Conservation (phyloP, 2,113 vertebrate species). For the Myiopsitta monachus region DNA sequence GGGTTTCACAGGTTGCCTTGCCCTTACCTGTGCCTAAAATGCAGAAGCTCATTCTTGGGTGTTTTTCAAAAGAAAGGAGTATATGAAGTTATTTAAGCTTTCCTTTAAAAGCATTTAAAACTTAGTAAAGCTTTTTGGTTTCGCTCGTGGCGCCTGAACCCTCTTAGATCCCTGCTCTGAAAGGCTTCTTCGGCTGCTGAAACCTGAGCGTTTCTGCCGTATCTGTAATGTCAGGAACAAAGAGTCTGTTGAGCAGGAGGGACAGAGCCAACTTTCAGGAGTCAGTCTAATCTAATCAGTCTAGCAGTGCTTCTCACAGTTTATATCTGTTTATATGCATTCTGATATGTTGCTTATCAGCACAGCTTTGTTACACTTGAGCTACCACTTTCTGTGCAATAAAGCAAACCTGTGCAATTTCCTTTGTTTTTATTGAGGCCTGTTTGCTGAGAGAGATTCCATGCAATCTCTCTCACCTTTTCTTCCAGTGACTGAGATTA, state of each 20-base stretch:
- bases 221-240: neutral
- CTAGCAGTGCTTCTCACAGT: neutral
- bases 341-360: constrained; percentile 1
- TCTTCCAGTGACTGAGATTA: neutral
- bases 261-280: neutral
- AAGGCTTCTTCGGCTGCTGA: neutral
- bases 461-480: neutral
- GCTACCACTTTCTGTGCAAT: neutral
- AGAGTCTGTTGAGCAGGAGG: neutral
- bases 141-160: neutral
- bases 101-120: neutral
- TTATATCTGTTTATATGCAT: neutral
- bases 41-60: neutral
- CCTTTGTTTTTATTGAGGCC: neutral
- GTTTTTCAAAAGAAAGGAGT: neutral
- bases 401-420: neutral
- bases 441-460: neutral
- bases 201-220: neutral
- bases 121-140: neutral
- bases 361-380: neutral
- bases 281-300: neutral
- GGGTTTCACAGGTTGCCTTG: neutral
- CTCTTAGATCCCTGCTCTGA: neutral
- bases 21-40: neutral
- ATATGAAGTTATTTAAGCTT: neutral